Base-by-base conservation (phyloP, 2,113 vertebrate species). In the Lamprologus ornatipinnis region DNA sequence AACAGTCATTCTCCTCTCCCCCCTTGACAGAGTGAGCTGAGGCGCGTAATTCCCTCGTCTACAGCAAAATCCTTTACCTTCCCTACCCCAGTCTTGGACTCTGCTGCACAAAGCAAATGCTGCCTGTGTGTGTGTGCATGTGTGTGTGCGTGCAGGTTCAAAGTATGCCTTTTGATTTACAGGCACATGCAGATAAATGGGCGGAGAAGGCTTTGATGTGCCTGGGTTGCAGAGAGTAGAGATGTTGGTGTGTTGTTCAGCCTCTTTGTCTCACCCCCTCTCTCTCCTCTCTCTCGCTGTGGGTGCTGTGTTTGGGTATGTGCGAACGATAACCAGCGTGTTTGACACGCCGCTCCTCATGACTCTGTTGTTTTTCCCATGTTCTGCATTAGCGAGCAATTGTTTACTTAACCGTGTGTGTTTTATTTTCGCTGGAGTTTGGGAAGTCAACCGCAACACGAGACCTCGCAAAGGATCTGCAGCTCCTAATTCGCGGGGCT, bases 131-230 rank as follows among this genome's bases (percentile, higher is more conserved):
- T 73, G 42, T 12, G 75, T 26, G 81, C 47, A 65, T 9, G 51
- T 63, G 75, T 51, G 84, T 6, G 63, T 81, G 70, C 3, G 35
- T 40, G 84, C 13, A 13, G 68, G 88, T 89, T 90, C 78, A 87
- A 89, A 87, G 82, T 88, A 68, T 89, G 94, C 85, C 83, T 91
- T 95, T 94, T 95, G 93, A 95, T 95, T 94, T 93, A 88, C 92
- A 90, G 93, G 70, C 91, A 85, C 87, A 93, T 91, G 89, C 91
- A 84, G 91, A 92, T 95, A 92, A 91, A 93, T 93, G 85, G 92
- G 90, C 15, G 89, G 92, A 88, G 92, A 90, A 88, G 63, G 87
- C 94, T 94, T 95, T 95, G 94, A 95, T 93, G 91, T 94, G 86
- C 85, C 63, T 83, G 33, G 31, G 81, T 84, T 89, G 83, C 87